Conservation (phyloP, 2,113 vertebrate species). For the Eurystomus gularis region DNA sequence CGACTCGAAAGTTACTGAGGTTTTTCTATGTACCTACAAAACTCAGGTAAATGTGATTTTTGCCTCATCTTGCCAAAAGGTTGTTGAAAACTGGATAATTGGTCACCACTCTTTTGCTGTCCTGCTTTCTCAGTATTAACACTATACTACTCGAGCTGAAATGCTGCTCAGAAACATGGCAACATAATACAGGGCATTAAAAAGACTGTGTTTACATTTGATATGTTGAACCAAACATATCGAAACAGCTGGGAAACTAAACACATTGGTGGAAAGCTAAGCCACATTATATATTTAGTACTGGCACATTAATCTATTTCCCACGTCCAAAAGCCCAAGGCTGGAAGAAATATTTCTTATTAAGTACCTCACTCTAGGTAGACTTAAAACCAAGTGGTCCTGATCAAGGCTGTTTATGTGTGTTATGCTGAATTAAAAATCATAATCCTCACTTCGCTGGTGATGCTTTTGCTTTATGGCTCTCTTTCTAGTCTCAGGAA, state of each 20-base stretch:
- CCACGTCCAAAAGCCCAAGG: neutral
- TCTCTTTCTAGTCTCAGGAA: neutral
- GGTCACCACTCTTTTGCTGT: neutral
- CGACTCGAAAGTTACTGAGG: neutral
- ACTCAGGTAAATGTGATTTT: neutral
- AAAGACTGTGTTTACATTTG: neutral
- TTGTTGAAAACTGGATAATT: neutral
- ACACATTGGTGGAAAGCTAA: neutral
- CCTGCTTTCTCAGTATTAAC: neutral
- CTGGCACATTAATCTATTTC: neutral
- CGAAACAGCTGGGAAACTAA: neutral
- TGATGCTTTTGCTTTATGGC: neutral
- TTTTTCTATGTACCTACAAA: neutral
- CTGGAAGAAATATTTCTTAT: neutral
- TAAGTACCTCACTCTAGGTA: neutral
- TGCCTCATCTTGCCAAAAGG: neutral
- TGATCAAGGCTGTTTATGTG: neutral
- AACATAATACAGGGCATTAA: neutral
- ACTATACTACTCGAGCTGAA: neutral
- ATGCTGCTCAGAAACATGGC: neutral
- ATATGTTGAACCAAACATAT: neutral
- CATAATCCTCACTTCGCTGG: neutral
- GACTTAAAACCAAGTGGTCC: neutral
- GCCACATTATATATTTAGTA: neutral
- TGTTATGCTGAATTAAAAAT: neutral